These are phyloP conservation scores for Harpagoxenus sublaevis DNA, from an alignment of 2,888 invertebrate species.

Conservation along the genomic window DNA sequence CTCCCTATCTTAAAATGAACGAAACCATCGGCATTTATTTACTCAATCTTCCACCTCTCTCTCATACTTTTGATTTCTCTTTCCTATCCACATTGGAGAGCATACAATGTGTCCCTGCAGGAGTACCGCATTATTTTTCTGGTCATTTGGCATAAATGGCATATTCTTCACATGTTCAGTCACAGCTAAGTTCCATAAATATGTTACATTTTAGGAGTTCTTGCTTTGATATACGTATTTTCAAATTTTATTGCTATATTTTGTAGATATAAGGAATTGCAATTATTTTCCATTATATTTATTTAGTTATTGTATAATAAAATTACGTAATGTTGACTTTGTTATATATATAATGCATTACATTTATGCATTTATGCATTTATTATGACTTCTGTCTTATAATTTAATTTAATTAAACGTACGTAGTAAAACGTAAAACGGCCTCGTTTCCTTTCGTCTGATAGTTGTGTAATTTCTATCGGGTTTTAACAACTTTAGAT, in stretches of 20 bases:
- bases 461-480: not conserved
- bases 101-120: not conserved
- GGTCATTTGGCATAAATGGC: not conserved
- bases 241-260: not conserved
- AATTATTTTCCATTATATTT: not conserved
- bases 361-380: not conserved
- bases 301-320: not conserved
- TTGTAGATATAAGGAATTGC: not conserved
- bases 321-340: not conserved
- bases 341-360: not conserved
- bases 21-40: not conserved
- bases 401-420: not conserved
- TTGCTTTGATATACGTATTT: not conserved
- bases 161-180: not conserved
- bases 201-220: not conserved
- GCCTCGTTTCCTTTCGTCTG: not conserved
- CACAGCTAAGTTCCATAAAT: not conserved
- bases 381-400: not conserved
- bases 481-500: not conserved
- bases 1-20: not conserved
- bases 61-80: not conserved
- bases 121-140: not conserved
- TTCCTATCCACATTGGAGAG: not conserved
- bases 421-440: not conserved
- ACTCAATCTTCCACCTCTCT: not conserved